phyloP scores from a whole-genome alignment of 2,797 vertebrate species.

The Uromys caudimaculatus region DNA sequence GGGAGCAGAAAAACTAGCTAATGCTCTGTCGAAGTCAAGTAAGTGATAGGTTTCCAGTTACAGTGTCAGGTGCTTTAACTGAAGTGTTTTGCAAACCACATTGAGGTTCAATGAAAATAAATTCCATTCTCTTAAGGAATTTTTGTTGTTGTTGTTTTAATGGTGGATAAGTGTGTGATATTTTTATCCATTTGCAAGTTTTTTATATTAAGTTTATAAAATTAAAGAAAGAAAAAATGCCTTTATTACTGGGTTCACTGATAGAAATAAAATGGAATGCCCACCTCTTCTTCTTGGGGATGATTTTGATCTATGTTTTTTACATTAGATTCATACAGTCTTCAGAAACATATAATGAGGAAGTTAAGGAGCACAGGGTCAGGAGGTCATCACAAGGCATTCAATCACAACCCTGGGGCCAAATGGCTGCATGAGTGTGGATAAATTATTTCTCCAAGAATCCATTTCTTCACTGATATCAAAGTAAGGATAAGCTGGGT shows the following conservation, averaged over 20 bases:
- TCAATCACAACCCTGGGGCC: background rate
- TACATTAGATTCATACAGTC: background rate
- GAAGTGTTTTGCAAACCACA: conserved; percentile 4
- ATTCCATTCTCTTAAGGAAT: background rate
- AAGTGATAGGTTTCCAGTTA: background rate
- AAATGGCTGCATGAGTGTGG: background rate
- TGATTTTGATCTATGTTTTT: background rate
- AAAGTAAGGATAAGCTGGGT: background rate
- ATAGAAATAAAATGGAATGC: background rate
- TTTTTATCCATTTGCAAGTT: background rate
- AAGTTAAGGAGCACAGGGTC: background rate
- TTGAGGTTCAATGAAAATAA: conserved; percentile 5
- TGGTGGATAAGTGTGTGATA: background rate
- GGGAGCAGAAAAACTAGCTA: background rate
- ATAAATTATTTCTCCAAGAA: background rate
- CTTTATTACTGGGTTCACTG: background rate
- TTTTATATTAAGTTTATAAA: background rate
- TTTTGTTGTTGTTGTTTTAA: background rate
- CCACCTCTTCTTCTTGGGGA: background rate
- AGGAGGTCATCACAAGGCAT: background rate
- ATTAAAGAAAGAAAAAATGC: background rate
- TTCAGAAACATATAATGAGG: background rate
- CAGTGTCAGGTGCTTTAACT: background rate
- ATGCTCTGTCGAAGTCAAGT: background rate
- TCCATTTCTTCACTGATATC: background rate